Percentiles rank a stretch among this genome's conserved stretches.
phyloP scores from a whole-genome alignment of 2,888 invertebrate genomes.

The Steinernema hermaphroditum region DNA sequence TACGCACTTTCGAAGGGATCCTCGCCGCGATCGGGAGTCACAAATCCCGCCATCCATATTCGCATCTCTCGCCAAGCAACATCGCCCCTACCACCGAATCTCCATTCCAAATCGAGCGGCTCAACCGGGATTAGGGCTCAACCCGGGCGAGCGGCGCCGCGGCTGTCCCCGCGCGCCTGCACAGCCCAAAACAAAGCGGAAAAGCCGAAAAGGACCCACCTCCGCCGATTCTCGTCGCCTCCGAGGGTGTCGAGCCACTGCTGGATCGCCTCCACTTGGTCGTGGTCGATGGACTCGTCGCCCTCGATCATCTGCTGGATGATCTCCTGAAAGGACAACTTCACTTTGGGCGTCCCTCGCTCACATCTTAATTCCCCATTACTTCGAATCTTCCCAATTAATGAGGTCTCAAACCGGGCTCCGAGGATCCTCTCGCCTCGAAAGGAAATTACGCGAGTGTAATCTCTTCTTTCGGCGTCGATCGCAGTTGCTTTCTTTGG shows the following conservation, averaged over 20 bases:
- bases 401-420: slow-evolving; percentile 22
- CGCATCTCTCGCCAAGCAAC: slow-evolving; percentile 14
- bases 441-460: slow-evolving; percentile 30
- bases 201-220: slow-evolving; percentile 38
- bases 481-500: slow-evolving; percentile 6
- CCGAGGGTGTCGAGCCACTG: slow-evolving; percentile 63
- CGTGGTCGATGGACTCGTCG: slow-evolving; percentile 52
- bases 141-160: slow-evolving; percentile 12
- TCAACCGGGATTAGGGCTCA: slow-evolving; percentile 31
- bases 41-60: slow-evolving; percentile 21
- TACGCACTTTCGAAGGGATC: too few relatives aligned
- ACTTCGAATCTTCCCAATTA: slow-evolving; percentile 22
- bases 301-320: slow-evolving; percentile 57
- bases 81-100: slow-evolving; percentile 21
- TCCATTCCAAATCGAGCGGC: slow-evolving; percentile 23
- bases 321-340: slow-evolving; percentile 52
- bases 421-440: slow-evolving; percentile 2
- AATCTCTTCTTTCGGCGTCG: background rate
- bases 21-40: background rate
- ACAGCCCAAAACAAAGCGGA: slow-evolving; percentile 9
- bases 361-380: background rate
- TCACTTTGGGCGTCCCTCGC: background rate
- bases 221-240: slow-evolving; percentile 46
- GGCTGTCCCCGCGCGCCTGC: slow-evolving; percentile 6
- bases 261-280: slow-evolving; percentile 61